These are phyloP conservation scores for Phenacoccus solenopsis DNA, from an alignment of 1,140 invertebrate species.

Conservation along the genomic window DNA sequence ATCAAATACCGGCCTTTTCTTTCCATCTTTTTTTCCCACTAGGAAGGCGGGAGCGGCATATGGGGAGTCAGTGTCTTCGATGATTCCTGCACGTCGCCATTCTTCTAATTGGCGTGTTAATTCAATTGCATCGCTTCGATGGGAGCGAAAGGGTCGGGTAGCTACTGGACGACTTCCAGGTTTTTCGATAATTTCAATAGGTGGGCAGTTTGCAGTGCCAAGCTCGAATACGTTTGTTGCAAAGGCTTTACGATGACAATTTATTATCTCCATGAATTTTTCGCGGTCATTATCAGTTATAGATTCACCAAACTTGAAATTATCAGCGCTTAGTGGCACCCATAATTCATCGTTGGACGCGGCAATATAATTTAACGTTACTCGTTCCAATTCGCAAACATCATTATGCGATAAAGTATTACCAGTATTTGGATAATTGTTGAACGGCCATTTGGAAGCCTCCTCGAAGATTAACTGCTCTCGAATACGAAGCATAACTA, in stretches of 20 bases:
- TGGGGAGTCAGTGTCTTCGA: background rate
- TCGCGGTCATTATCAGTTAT: background rate
- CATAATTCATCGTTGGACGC: background rate
- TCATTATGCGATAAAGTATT: background rate
- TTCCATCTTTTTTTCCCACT: background rate
- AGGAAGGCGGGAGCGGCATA: conserved; percentile 4
- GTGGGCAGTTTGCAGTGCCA: background rate
- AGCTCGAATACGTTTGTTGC: background rate
- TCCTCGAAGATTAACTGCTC: background rate
- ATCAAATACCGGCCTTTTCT: conserved; percentile 27
- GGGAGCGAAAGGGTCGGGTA: background rate
- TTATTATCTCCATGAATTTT: background rate
- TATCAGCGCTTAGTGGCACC: background rate
- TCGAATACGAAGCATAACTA: background rate
- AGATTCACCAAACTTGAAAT: background rate
- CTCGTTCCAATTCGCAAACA: background rate
- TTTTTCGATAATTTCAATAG: background rate
- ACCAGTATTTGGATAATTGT: background rate
- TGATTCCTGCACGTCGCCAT: background rate
- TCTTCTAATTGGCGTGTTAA: background rate
- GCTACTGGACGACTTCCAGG: background rate
- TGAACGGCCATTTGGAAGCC: background rate
- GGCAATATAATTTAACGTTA: background rate
- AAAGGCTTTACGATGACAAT: background rate
- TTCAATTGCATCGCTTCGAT: background rate